A percentile compares a stretch with the other conserved stretches of the same genome.
Evolutionary conservation across 2,888 invertebrate species (phyloP).

Genomic region (Clostera curtula): DNA sequence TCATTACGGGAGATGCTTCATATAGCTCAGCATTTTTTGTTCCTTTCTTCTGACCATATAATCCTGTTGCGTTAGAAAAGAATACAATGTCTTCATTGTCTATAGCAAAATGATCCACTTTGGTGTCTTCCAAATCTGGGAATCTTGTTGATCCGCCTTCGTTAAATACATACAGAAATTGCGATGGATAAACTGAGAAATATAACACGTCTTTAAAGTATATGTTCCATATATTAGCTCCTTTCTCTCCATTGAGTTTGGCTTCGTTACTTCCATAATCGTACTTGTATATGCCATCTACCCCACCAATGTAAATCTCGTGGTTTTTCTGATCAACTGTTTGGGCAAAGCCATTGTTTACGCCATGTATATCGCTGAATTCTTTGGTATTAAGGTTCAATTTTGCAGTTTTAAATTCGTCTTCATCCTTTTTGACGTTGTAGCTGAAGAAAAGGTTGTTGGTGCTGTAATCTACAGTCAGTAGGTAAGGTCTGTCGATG

Average conservation of each 20-base stretch:
- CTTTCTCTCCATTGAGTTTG: conserved; percentile 32
- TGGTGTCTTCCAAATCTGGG: conserved; percentile 50
- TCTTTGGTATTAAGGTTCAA: conserved; percentile 44
- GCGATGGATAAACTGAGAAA: conserved; percentile 43
- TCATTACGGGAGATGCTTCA: conserved; percentile 18
- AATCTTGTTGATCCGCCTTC: conserved; percentile 35
- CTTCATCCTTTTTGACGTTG: conserved; percentile 30
- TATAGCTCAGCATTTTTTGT: conserved; percentile 36
- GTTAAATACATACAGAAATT: conserved; percentile 37
- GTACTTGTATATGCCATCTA: conserved; percentile 52
- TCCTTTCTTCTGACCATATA: conserved; percentile 44
- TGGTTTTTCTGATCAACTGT: conserved; percentile 41
- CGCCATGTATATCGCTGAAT: conserved; percentile 33
- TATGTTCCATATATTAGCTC: conserved; percentile 43
- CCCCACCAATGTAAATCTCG: conserved; percentile 47
- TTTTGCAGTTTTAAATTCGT: conserved; percentile 38
- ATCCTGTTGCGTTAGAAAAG: conserved; percentile 45
- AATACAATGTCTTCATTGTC: conserved; percentile 42
- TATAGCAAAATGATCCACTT: conserved; percentile 48
- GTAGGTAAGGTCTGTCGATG: conserved; percentile 43
- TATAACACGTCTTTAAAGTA: conserved; percentile 48
- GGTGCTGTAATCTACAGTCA: conserved; percentile 42
- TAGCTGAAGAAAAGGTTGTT: conserved; percentile 53
- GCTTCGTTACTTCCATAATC: conserved; percentile 34
- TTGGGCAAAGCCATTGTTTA: conserved; percentile 49